Conservation (phyloP, 2,888 invertebrate species). For the Choristoneura rosaceana region DNA sequence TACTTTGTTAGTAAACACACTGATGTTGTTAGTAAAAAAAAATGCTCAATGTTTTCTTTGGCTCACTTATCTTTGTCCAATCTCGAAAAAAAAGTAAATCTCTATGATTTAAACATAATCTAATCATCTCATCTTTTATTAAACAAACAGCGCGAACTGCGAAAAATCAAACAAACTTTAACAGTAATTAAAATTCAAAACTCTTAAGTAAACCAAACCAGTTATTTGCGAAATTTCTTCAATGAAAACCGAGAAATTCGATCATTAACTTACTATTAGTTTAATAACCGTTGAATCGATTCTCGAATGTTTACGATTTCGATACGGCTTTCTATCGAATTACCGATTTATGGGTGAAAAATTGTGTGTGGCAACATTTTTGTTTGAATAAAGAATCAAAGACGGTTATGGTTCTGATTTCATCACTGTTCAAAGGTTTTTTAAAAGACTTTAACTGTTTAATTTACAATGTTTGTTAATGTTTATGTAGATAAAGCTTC, state of each 20-base stretch:
- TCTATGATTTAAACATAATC: too few species aligned
- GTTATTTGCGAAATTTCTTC: not conserved
- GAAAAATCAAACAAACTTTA: not conserved
- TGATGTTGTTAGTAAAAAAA: too few species aligned
- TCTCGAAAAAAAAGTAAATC: too few species aligned
- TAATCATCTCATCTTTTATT: too few species aligned
- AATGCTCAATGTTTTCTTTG: too few species aligned
- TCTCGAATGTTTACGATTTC: constrained; percentile 18
- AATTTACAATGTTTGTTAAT: too few species aligned
- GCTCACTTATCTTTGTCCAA: too few species aligned
- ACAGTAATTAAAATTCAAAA: not conserved
- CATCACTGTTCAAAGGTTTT: not conserved
- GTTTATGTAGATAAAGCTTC: too few species aligned
- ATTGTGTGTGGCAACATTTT: not conserved
- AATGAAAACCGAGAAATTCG: constrained; percentile 4
- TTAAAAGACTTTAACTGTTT: not conserved
- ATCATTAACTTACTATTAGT: constrained; percentile 18
- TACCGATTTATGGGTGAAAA: constrained; percentile 13
- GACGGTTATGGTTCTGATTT: not conserved
- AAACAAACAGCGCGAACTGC: not conserved
- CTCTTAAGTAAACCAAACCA: not conserved
- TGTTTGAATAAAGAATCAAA: not conserved
- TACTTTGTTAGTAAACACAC: too few species aligned
- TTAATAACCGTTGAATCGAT: constrained; percentile 30
- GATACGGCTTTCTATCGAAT: constrained; percentile 30